These are phyloP conservation scores for Chiropotes sagulatus DNA, from an alignment of 2,797 vertebrate species.

Conservation along the genomic window DNA sequence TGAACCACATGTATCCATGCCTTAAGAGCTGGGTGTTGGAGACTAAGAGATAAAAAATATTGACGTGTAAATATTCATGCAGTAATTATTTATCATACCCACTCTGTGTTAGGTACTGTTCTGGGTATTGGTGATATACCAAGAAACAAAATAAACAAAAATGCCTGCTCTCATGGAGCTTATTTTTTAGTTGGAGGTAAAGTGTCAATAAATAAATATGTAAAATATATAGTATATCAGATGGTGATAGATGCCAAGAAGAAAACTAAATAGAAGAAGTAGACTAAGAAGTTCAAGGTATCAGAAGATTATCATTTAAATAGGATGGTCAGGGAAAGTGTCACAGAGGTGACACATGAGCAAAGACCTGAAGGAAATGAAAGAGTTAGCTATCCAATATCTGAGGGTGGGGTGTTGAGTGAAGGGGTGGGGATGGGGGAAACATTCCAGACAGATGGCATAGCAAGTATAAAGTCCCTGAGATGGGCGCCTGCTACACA, in stretches of 20 bases:
- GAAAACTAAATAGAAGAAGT: constrained; percentile 54
- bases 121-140: background rate
- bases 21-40: constrained; percentile 2
- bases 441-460: background rate
- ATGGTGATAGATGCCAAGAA: background rate
- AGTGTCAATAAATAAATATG: constrained; percentile 13
- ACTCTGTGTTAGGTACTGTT: background rate
- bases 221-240: constrained; percentile 12
- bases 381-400: background rate
- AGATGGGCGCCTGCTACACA: background rate
- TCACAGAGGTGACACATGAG: background rate
- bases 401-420: background rate
- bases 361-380: constrained; percentile 37
- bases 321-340: background rate
- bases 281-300: background rate
- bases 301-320: constrained; percentile 50
- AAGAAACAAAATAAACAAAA: constrained; percentile 29
- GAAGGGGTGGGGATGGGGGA: background rate
- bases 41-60: constrained; percentile 40
- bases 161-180: background rate
- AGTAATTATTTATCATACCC: background rate
- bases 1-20: constrained; percentile 16
- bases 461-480: constrained; percentile 7
- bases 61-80: background rate
- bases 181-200: constrained; percentile 39